Conservation (phyloP, 2,113 vertebrate genomes). For the Diphyllodes magnificus region DNA sequence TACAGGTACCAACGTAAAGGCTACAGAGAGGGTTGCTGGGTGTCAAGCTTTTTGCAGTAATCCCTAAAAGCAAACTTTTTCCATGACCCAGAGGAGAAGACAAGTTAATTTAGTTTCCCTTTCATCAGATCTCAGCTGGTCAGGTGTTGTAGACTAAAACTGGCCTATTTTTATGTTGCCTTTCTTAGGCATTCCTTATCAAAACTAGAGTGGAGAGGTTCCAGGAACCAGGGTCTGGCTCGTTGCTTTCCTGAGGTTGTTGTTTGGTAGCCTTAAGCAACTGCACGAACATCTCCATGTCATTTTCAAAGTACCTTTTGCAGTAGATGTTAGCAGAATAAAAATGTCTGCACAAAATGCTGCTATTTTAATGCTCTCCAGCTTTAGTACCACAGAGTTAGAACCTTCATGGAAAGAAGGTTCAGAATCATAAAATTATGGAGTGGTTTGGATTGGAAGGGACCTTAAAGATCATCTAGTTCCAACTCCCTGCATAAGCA, state of each 20-base stretch:
- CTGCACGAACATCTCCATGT: not conserved
- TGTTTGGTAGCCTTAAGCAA: not conserved
- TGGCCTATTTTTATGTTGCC: not conserved
- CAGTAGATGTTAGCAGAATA: not conserved
- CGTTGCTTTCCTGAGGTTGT: not conserved
- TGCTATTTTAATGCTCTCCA: not conserved
- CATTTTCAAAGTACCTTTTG: not conserved
- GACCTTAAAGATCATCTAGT: not conserved
- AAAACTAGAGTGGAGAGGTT: not conserved
- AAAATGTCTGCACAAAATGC: not conserved
- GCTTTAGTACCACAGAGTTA: not conserved
- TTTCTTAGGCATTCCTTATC: not conserved
- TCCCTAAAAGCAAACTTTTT: not conserved
- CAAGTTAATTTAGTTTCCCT: not conserved
- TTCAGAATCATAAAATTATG: not conserved
- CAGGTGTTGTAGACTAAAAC: not conserved
- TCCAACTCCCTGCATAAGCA: not conserved
- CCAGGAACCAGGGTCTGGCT: not conserved
- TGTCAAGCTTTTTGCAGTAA: not conserved
- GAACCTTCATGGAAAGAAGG: not conserved
- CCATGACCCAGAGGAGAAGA: conserved; percentile 36
- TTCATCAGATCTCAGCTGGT: not conserved
- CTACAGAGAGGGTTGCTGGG: not conserved
- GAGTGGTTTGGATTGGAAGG: not conserved
- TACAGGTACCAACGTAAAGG: not conserved